Percentiles rank a stretch among this genome's conserved stretches.
These are phyloP conservation scores for Hassar affinis DNA, from an alignment of 2,113 vertebrate genomes.

Conservation along the genomic window DNA sequence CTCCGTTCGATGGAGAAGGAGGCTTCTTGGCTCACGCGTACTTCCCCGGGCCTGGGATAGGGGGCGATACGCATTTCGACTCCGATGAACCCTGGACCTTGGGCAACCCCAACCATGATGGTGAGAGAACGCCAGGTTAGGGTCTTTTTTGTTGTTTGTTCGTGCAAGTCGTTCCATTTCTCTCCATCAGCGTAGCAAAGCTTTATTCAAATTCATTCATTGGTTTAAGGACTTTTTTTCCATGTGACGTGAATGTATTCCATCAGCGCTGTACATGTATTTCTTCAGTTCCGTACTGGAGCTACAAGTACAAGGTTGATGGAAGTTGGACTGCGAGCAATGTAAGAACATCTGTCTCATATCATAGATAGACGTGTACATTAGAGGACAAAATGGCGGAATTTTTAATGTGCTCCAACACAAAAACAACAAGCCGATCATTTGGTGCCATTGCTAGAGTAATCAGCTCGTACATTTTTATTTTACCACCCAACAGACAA, in stretches of 20 bases:
- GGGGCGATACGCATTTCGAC: slow-evolving; percentile 97
- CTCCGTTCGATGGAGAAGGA: slow-evolving; percentile 96
- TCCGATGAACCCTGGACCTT: slow-evolving; percentile 98
- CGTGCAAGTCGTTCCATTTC: slow-evolving; percentile 17
- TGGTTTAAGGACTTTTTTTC: background rate
- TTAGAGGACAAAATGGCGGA: too few relatives aligned
- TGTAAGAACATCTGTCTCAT: background rate
- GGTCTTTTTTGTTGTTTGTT: slow-evolving; percentile 41
- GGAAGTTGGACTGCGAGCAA: background rate
- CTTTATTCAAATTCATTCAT: background rate
- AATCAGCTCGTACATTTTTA: background rate
- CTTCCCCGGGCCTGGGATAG: slow-evolving; percentile 96
- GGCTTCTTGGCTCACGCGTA: slow-evolving; percentile 97
- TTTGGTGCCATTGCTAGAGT: background rate
- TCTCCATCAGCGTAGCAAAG: background rate
- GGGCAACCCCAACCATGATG: slow-evolving; percentile 95
- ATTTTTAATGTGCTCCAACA: background rate
- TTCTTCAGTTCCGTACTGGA: background rate
- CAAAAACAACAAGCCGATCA: background rate
- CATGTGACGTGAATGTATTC: background rate
- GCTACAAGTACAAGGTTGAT: background rate
- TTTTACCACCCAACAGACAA: background rate
- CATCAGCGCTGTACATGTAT: background rate
- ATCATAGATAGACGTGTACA: too few relatives aligned
- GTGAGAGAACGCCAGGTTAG: slow-evolving; percentile 73